Evolutionary conservation across 2,113 vertebrate species (phyloP).

Genomic region (Clinocottus analis): DNA sequence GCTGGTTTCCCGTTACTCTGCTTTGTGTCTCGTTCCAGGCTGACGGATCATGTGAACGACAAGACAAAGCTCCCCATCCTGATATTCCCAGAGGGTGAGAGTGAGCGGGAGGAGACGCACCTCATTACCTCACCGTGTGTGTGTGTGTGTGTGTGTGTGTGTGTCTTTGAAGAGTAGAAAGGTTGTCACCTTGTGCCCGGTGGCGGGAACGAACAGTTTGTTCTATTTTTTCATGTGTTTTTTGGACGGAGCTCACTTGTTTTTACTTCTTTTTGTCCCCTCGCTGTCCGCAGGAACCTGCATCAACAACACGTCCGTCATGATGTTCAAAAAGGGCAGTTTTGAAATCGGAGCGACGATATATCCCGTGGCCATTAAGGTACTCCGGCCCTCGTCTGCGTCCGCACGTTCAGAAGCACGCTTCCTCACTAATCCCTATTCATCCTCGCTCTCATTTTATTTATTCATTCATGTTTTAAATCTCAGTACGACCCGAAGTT

Average conservation of each 20-base stretch:
- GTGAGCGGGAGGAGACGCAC: conserved; percentile 7
- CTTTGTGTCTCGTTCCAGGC: conserved; percentile 79
- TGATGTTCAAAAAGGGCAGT: conserved; percentile 99
- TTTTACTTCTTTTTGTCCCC: no score
- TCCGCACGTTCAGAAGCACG: background rate
- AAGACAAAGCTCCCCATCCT: conserved; percentile 95
- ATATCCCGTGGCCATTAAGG: conserved; percentile 95
- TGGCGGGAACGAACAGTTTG: conserved; percentile 10
- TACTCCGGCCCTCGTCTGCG: conserved; percentile 13
- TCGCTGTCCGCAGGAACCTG: conserved; percentile 93
- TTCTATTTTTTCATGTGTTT: conserved; percentile 4
- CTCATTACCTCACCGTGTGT: conserved; percentile 10
- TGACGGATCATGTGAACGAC: conserved; percentile 92
- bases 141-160: background rate
- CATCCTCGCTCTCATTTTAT: background rate
- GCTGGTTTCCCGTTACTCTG: conserved; percentile 30
- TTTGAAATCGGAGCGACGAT: conserved; percentile 98
- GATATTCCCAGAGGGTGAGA: conserved; percentile 86
- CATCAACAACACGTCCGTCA: conserved; percentile 98
- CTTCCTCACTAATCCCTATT: background rate
- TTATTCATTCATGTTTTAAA: background rate
- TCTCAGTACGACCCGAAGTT: conserved; percentile 95
- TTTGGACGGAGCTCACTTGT: conserved; percentile 50
- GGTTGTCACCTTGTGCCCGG: conserved; percentile 27
- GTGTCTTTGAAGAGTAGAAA: conserved; percentile 24